These are phyloP conservation scores for Sarcophilus harrisii DNA, from an alignment of 2,797 vertebrate genomes.

Conservation along the genomic window DNA sequence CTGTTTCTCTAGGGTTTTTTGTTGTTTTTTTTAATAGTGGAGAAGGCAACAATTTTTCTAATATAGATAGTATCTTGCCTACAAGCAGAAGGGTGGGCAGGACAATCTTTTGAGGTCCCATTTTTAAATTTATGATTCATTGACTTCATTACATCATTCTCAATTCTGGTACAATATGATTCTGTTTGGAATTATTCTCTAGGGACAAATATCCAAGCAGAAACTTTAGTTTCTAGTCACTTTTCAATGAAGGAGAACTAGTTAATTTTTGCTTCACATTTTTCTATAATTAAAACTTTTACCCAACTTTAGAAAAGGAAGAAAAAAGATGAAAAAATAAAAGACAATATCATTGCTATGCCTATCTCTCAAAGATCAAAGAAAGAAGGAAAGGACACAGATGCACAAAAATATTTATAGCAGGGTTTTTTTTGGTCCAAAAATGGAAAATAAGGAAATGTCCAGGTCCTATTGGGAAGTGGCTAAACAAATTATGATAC, in stretches of 20 bases:
- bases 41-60: conserved; percentile 5
- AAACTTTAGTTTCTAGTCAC: conserved; percentile 11
- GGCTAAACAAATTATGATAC: not conserved
- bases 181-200: not conserved
- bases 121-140: not conserved
- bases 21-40: not conserved
- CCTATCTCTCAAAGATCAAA: not conserved
- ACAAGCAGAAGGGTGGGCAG: not conserved
- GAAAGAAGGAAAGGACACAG: not conserved
- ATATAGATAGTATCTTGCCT: conserved; percentile 14
- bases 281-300: not conserved
- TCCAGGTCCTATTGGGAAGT: not conserved
- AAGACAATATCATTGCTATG: not conserved
- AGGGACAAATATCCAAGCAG: not conserved
- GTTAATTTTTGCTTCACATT: not conserved
- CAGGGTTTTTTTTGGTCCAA: not conserved
- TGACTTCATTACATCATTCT: not conserved
- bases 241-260: not conserved
- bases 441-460: not conserved
- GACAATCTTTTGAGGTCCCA: not conserved
- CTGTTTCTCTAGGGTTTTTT: not conserved
- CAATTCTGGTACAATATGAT: conserved; percentile 23
- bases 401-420: not conserved
- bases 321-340: not conserved
- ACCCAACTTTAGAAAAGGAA: not conserved